phyloP scores from a whole-genome alignment of 2,797 vertebrate genomes.

The Sebastes hubbsi region DNA sequence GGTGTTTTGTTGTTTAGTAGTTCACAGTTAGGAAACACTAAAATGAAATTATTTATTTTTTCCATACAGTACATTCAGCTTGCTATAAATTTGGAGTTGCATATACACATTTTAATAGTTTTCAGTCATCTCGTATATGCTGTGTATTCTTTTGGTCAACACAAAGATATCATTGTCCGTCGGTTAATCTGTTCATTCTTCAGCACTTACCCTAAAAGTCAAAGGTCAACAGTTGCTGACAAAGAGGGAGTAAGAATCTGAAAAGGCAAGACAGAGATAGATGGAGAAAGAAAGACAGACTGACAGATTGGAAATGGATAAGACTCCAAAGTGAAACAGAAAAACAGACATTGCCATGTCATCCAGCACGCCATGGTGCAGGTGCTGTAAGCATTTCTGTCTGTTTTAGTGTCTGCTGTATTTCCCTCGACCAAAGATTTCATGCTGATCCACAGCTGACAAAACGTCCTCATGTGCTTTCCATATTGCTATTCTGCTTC shows the following conservation, averaged over 20 bases:
- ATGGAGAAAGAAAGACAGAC: not conserved
- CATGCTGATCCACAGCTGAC: conserved; percentile 25
- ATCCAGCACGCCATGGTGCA: not conserved
- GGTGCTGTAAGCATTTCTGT: conserved; percentile 1
- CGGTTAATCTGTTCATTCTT: not conserved
- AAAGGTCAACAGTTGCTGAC: conserved; percentile 1
- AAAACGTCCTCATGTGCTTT: not conserved
- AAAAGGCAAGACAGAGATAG: not conserved
- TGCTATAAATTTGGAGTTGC: not conserved
- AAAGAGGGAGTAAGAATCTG: not conserved
- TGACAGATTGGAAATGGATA: not conserved
- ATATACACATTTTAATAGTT: not conserved
- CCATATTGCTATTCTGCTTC: not conserved
- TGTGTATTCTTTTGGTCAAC: not conserved
- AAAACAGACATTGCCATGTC: not conserved
- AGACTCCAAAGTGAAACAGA: not conserved
- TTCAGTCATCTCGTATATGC: not conserved
- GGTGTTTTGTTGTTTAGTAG: not conserved
- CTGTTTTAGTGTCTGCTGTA: not conserved
- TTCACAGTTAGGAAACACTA: not conserved
- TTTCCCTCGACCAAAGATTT: conserved; percentile 1
- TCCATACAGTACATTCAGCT: not conserved
- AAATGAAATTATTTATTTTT: not conserved
- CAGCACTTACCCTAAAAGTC: not conserved
- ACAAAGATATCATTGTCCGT: not conserved